phyloP scores from a whole-genome alignment of 2,797 vertebrate genomes.

The Falco berigora region DNA sequence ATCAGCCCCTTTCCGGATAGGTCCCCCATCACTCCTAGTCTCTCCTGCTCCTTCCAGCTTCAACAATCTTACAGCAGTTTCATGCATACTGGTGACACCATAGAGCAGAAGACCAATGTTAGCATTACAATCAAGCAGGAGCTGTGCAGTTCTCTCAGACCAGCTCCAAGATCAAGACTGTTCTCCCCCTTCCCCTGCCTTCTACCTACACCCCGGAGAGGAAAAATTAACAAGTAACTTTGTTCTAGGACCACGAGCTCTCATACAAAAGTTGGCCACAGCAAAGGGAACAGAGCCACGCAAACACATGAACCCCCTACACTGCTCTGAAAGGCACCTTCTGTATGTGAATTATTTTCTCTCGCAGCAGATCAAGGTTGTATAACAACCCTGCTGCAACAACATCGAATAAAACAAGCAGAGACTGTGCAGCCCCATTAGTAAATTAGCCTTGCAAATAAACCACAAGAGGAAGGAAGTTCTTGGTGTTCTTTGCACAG shows the following conservation, averaged over 20 bases:
- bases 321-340: not conserved
- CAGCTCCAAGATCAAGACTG: not conserved
- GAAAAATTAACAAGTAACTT: not conserved
- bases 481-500: not conserved
- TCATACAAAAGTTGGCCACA: not conserved
- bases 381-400: not conserved
- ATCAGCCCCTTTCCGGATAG: not conserved
- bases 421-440: not conserved
- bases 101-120: not conserved
- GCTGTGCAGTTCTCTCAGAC: not conserved
- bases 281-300: not conserved
- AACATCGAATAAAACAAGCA: not conserved
- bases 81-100: not conserved
- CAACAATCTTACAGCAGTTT: not conserved
- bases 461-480: not conserved
- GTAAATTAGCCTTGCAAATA: not conserved
- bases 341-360: not conserved
- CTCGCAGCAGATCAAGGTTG: not conserved
- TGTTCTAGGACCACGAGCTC: not conserved
- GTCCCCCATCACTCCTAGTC: not conserved
- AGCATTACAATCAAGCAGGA: not conserved
- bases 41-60: not conserved
- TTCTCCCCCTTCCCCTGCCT: not conserved
- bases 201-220: not conserved
- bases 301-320: not conserved